Conservation (phyloP, 1,140 invertebrate genomes). For the Gryon sp. region DNA sequence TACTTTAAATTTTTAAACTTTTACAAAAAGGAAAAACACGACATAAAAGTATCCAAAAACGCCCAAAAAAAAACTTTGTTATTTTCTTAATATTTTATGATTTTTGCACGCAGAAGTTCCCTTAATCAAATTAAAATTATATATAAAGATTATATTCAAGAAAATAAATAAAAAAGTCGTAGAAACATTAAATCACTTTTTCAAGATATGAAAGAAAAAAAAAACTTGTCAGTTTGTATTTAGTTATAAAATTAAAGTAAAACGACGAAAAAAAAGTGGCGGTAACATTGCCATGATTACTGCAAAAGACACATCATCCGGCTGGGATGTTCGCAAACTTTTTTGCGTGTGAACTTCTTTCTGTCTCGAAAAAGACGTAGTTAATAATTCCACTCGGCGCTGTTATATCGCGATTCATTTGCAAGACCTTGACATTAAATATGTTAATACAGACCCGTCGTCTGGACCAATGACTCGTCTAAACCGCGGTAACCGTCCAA, state of each 20-base stretch:
- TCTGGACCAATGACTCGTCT: conserved; percentile 68
- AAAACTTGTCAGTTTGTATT: too few relatives aligned
- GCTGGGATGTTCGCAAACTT: conserved; percentile 29
- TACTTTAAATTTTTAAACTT: too few relatives aligned
- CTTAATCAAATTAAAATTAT: too few relatives aligned
- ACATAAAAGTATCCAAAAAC: too few relatives aligned
- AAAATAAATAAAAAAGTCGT: too few relatives aligned
- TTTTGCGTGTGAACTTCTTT: conserved; percentile 63
- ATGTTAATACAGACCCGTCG: conserved; percentile 69
- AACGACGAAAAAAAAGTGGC: conserved; percentile 18
- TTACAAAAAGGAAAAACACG: too few relatives aligned
- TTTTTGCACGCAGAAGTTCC: too few relatives aligned
- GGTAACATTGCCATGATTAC: conserved; percentile 35
- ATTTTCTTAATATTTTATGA: too few relatives aligned
- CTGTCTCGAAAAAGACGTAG: conserved; percentile 45
- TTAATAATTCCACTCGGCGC: conserved; percentile 64
- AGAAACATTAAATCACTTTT: too few relatives aligned
- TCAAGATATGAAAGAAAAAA: too few relatives aligned
- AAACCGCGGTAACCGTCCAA: conserved; percentile 60
- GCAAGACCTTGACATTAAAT: conserved; percentile 73
- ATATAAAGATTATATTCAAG: too few relatives aligned
- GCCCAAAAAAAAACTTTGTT: too few relatives aligned
- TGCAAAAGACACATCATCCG: conserved; percentile 45
- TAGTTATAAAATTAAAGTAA: conserved; percentile 47
- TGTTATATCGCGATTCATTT: conserved; percentile 67